Evolutionary conservation across 2,888 invertebrate species (phyloP), one percentile per base, ranked within the genome.

Genomic region (Abrostola triplasia): DNA sequence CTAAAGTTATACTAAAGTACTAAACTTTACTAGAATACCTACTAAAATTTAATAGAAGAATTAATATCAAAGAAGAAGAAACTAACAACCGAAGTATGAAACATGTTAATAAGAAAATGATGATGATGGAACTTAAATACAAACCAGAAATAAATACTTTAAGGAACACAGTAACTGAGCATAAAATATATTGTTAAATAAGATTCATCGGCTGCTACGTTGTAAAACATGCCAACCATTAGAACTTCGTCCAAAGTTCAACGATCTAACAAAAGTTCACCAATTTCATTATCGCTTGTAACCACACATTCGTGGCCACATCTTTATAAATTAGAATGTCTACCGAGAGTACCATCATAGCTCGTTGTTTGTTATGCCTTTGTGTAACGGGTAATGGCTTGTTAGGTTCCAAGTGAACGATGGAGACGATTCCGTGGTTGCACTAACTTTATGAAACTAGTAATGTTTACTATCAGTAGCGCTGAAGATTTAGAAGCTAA

Each of bases 281-380:
- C 42, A 42, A 42, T 42, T 42, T 42, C 12, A 42, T 11, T 49
- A 49, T 35, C 49, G 36, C 49, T 36, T 11, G 7, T 10, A 36
- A 24, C 11, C 0, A 8, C 5, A 9, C 0, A 38, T 6, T 71
- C 5, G 41, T 64, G 59, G 68, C 77, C 70, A 50, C 53, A 66
- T 56, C 57, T 61, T 69, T 75, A 80, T 74, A 74, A 79, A 80
- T 80, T 77, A 80, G 76, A 77, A 77, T 73, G 76, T 84, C 68
- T 79, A 76, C 76, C 50, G 67, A 65, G 66, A 76, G 75, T 73
- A 71, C 68, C 70, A 75, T 74, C 70, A 60, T 54, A 71, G 76
- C 73, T 78, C 63, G 76, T 72, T 64, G 71, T 73, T 73, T 77
- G 80, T 81, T 77, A 80, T 68, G 71, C 61, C 73, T 83, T 79